These are phyloP conservation scores for Sternarchorhynchus goeldii DNA, from an alignment of 2,797 vertebrate genomes.

Conservation along the genomic window DNA sequence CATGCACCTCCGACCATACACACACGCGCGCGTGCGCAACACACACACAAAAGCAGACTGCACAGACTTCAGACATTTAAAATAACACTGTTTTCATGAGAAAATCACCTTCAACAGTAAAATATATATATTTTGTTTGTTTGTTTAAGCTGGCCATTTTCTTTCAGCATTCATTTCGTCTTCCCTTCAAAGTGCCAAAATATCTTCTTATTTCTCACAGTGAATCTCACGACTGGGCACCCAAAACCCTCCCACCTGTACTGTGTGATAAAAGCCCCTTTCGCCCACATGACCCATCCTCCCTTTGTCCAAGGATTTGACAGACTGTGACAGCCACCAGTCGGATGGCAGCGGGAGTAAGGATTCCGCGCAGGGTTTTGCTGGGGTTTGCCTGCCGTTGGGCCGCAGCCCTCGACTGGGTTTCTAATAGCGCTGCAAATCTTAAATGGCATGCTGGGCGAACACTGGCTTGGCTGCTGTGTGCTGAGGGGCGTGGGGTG, in stretches of 20 bases:
- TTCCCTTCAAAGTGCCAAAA: conserved; percentile 84
- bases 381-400: background rate
- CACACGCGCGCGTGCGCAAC: no score
- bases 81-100: conserved; percentile 63
- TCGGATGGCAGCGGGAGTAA: conserved; percentile 7
- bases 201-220: conserved; percentile 79
- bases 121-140: conserved; percentile 47
- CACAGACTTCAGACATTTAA: conserved; percentile 64
- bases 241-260: no score
- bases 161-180: conserved; percentile 12
- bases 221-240: conserved; percentile 69
- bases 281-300: background rate
- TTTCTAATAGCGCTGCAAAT: conserved; percentile 74
- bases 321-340: background rate
- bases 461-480: conserved; percentile 65
- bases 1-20: background rate
- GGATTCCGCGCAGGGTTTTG: background rate
- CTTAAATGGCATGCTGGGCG: conserved; percentile 53
- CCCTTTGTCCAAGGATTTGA: background rate
- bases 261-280: background rate
- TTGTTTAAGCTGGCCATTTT: background rate
- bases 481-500: background rate
- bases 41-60: conserved; percentile 30
- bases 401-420: background rate
- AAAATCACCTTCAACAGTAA: background rate